Conservation (phyloP, 2,113 vertebrate species). For the Hiodon alosoides region DNA sequence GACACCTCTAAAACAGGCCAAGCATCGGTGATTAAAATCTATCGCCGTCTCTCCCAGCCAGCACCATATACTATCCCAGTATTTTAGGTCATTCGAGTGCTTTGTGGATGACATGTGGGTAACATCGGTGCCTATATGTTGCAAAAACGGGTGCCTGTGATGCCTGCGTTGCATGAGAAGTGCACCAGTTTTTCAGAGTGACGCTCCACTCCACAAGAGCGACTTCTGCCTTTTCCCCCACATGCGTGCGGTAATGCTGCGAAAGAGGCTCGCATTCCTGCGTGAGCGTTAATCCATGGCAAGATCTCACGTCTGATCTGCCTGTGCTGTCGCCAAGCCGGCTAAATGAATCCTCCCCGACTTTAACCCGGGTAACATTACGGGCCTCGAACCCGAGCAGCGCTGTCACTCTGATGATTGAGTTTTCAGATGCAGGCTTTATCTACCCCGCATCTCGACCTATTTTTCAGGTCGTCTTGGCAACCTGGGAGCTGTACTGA, state of each 20-base stretch:
- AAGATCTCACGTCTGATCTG: conserved; percentile 3
- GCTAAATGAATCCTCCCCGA: conserved; percentile 11
- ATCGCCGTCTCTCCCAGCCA: neutral
- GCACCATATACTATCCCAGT: neutral
- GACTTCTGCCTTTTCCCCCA: conserved; percentile 6
- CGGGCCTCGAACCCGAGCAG: conserved; percentile 36
- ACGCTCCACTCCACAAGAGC: conserved; percentile 14
- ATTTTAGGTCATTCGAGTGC: neutral
- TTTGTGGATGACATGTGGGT: neutral
- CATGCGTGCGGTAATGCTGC: neutral
- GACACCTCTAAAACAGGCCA: neutral
- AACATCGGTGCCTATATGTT: neutral
- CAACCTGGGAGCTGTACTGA: conserved; percentile 49
- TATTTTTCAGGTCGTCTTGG: conserved; percentile 62
- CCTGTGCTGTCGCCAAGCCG: neutral
- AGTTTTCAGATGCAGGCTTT: conserved; percentile 38
- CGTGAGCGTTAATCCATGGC: neutral
- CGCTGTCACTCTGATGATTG: conserved; percentile 30
- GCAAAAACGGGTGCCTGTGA: neutral
- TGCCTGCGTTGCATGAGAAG: neutral
- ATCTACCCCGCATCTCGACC: conserved; percentile 64
- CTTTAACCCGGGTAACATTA: conserved; percentile 33
- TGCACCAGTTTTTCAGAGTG: conserved; percentile 36
- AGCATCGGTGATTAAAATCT: too few relatives aligned
- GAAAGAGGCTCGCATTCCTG: neutral